Conservation (phyloP, 2,888 invertebrate genomes). For the Noctua janthe region DNA sequence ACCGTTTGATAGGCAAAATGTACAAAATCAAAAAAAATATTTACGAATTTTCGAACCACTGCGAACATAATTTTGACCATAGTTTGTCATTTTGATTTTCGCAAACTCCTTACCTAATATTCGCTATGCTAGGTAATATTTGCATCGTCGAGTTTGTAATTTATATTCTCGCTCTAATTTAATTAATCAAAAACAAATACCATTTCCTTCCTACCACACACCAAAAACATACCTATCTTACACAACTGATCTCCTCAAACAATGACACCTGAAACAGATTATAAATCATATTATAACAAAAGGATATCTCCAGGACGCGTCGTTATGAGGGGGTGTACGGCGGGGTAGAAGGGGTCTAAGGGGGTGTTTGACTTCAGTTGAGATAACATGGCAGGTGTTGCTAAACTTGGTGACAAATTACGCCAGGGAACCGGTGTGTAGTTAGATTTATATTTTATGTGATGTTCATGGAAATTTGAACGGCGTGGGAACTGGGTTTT, state of each 20-base stretch:
- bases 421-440: conserved; percentile 52
- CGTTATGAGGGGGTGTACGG: conserved; percentile 41
- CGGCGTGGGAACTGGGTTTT: conserved; percentile 8
- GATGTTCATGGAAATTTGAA: conserved; percentile 38
- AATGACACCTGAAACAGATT: conserved; percentile 56
- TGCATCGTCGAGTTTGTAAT: not conserved
- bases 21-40: not conserved
- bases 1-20: not conserved
- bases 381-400: conserved; percentile 69
- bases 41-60: not conserved
- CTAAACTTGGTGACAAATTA: conserved; percentile 71
- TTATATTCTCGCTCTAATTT: too few species aligned
- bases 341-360: conserved; percentile 11
- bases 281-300: conserved; percentile 69
- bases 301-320: conserved; percentile 64
- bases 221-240: conserved; percentile 46
- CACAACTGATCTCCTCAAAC: conserved; percentile 47
- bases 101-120: not conserved
- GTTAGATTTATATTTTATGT: conserved; percentile 55
- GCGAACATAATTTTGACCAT: not conserved
- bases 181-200: conserved; percentile 34
- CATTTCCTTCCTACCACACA: not conserved
- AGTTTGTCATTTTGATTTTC: not conserved
- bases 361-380: conserved; percentile 65
- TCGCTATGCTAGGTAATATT: not conserved